Base-by-base conservation (phyloP, 1,140 invertebrate genomes). In the Brachionus plicatilis region DNA sequence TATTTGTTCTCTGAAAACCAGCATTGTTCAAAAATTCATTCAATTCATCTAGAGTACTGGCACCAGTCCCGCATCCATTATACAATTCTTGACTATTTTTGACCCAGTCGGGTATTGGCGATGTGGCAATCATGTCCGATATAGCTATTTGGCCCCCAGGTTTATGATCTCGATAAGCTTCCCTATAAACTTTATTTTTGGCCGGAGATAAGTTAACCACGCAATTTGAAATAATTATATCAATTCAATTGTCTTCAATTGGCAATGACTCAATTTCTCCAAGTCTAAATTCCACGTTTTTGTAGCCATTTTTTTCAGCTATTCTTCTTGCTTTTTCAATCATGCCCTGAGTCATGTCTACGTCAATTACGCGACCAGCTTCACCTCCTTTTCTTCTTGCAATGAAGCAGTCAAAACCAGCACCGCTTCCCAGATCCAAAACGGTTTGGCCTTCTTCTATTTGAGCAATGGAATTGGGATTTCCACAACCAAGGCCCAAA, bases 281-380 rank as follows among this genome's bases (percentile, higher is more conserved):
- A 47, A 87, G 86, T 17, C 87, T 85, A 86, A 88, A 89, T 14
- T 87, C 84, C 7, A 87, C 85, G 78, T 88, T 88, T 2, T 76
- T 83, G 70, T 86, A 88, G n/a, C 86, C 87, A 86, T 87, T 88
- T 85, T 86, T 86, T 24, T 87, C 86, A 43, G 87, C 85, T 70
- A 87, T 87, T 43, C 87, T 87, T 12, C 84, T 86, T 2, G 88
- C 87, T 9, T 87, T 85, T 24, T 85, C 85, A 9, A 89, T 85
- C 88, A 88, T 87, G 85, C 87, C 87, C 70, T 88, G 86, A 47
- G 88, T 89, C 88, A 89, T 89, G 83, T 89, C 88, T 9, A 89
- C 76, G 1, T 87, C 88, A n/a, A 86, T 86, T 8, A 89, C 87
- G 66, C 84, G 82, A 27, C 88, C 88, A 78, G 86, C 78, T 29